Evolutionary conservation across 1,140 invertebrate genomes (phyloP).

Genomic region (Brachionus sp.): DNA sequence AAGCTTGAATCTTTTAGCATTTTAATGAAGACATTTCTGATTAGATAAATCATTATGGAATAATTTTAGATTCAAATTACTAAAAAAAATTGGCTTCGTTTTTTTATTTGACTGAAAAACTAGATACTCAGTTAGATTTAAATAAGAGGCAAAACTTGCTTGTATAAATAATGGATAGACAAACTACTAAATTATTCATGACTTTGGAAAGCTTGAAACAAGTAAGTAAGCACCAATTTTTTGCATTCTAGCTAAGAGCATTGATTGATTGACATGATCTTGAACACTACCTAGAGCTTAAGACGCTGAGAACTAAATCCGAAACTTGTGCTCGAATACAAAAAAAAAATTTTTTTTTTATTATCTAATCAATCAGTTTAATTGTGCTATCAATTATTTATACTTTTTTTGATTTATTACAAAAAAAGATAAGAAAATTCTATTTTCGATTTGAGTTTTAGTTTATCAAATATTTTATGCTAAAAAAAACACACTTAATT

Average conservation of each 20-base stretch:
- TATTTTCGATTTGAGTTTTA: too few species aligned
- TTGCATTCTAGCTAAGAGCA: neutral
- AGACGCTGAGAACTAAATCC: too few species aligned
- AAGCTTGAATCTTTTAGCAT: slow-evolving; percentile 1
- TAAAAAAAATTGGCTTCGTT: neutral
- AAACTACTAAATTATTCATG: slow-evolving; percentile 25
- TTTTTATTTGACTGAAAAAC: neutral
- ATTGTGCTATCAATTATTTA: too few species aligned
- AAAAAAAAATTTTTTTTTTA: too few species aligned
- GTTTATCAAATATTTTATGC: too few species aligned
- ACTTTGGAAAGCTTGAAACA: slow-evolving; percentile 44
- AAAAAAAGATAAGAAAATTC: too few species aligned
- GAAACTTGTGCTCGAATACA: too few species aligned
- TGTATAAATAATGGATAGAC: slow-evolving; percentile 43
- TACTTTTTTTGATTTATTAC: too few species aligned
- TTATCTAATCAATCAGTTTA: too few species aligned
- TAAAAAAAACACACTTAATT: too few species aligned
- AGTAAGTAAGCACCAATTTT: slow-evolving; percentile 11
- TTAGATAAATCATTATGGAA: slow-evolving; percentile 17
- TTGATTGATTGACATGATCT: neutral
- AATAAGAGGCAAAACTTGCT: neutral
- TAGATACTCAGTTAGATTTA: neutral
- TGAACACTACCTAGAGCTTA: neutral
- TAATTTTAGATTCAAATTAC: slow-evolving; percentile 21
- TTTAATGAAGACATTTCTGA: slow-evolving; percentile 22